Conservation (phyloP, 2,113 vertebrate genomes). For the Psammodynastes pulverulentus region DNA sequence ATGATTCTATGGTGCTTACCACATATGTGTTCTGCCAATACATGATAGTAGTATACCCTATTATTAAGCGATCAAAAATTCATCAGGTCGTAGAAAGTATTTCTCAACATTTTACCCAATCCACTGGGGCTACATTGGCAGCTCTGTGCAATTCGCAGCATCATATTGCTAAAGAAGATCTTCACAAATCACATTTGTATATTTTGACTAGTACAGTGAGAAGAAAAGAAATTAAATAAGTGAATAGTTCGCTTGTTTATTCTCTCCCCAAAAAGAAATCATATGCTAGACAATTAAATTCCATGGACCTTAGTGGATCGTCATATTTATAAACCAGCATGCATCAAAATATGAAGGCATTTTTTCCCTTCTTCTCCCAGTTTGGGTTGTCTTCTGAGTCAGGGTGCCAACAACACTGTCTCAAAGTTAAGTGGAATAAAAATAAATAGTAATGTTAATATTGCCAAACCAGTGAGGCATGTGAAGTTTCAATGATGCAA, state of each 20-base stretch:
- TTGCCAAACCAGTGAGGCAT: background rate
- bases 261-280: accelerated
- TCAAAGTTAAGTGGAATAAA: background rate
- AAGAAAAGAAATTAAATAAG: background rate
- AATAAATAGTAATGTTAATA: background rate
- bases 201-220: slow-evolving; percentile 48
- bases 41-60: slow-evolving; percentile 56
- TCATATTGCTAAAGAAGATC: slow-evolving; percentile 56
- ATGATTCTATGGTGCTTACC: slow-evolving; percentile 70
- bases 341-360: background rate
- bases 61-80: slow-evolving; percentile 67
- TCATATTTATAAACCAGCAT: background rate
- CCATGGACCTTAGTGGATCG: background rate
- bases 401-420: background rate
- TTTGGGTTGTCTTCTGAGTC: background rate
- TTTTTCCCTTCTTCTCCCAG: background rate
- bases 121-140: slow-evolving; percentile 63
- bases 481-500: background rate
- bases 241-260: too few species aligned
- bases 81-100: slow-evolving; percentile 61
- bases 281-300: background rate
- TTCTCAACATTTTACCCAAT: slow-evolving; percentile 52
- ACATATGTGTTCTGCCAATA: slow-evolving; percentile 66
- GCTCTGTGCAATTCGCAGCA: slow-evolving; percentile 57
- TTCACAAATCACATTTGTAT: slow-evolving; percentile 25